phyloP scores from a whole-genome alignment of 2,888 invertebrate genomes.

The Catocala fraxini region DNA sequence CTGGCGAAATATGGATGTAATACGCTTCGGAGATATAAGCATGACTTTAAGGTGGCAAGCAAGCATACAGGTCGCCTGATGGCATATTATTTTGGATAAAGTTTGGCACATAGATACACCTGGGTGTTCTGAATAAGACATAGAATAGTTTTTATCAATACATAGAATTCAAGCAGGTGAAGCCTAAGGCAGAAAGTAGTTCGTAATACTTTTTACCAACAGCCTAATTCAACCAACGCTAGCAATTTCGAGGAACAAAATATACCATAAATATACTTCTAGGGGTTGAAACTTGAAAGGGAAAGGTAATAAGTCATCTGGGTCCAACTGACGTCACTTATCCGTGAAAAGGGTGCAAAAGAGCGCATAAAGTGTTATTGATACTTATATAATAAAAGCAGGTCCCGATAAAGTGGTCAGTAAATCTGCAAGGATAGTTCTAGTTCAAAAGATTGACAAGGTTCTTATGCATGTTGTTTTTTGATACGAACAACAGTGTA shows the following conservation, averaged over 20 bases:
- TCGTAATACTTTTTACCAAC: too few relatives aligned
- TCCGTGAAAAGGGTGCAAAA: slow-evolving; percentile 20
- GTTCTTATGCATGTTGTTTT: background rate
- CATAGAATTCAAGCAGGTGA: too few relatives aligned
- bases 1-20: too few relatives aligned
- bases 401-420: slow-evolving; percentile 7
- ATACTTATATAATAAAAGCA: slow-evolving; percentile 32
- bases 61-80: too few relatives aligned
- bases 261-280: slow-evolving; percentile 47
- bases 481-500: too few relatives aligned
- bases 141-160: too few relatives aligned
- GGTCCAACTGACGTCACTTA: slow-evolving; percentile 33
- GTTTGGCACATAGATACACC: too few relatives aligned
- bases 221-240: slow-evolving; percentile 11
- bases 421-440: slow-evolving; percentile 12
- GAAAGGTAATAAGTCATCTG: slow-evolving; percentile 62
- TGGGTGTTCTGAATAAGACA: too few relatives aligned
- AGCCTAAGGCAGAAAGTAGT: too few relatives aligned
- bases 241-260: slow-evolving; percentile 33
- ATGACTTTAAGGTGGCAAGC: too few relatives aligned
- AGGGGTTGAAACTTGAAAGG: slow-evolving; percentile 55
- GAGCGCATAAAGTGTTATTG: slow-evolving; percentile 28
- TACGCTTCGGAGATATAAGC: too few relatives aligned
- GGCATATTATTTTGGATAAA: too few relatives aligned
- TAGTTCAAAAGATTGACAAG: background rate